A percentile compares a stretch with the other conserved stretches of the same genome.
Conservation (phyloP, 2,113 vertebrate genomes). For the Tricholaema leucomelas region DNA sequence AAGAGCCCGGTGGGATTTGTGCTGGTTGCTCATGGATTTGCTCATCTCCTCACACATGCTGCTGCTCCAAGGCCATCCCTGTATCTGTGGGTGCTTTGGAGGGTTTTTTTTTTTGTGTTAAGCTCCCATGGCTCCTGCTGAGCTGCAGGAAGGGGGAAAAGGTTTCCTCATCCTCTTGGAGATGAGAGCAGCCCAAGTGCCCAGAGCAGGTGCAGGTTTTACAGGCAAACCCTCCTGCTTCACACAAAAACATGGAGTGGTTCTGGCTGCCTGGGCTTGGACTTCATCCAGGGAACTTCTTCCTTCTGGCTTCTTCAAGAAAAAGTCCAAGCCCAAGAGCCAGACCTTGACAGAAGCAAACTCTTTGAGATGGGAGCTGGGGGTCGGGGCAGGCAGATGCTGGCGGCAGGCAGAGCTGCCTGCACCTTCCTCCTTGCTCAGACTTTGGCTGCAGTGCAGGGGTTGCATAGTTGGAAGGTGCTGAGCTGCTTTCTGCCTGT, state of each 20-base stretch:
- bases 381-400: not conserved
- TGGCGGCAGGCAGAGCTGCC: not conserved
- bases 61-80: rapidly evolving
- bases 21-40: not conserved
- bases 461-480: not conserved
- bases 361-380: rapidly evolving
- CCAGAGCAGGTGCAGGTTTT: rapidly evolving
- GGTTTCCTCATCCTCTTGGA: not conserved
- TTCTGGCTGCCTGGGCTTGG: not conserved
- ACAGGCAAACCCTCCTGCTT: not conserved
- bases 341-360: not conserved
- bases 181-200: rapidly evolving
- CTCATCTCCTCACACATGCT: rapidly evolving
- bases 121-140: not conserved
- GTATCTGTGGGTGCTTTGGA: rapidly evolving
- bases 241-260: not conserved
- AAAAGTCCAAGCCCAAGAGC: not conserved
- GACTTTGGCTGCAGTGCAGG: rapidly evolving
- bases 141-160: not conserved
- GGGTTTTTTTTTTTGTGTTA: rapidly evolving
- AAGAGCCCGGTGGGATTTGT: not conserved
- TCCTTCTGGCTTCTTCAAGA: not conserved
- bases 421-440: not conserved
- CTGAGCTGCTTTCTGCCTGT: constrained; percentile 28
- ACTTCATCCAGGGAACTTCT: not conserved